These are phyloP conservation scores for Climacteris rufus DNA, from an alignment of 2,113 vertebrate genomes.

Conservation along the genomic window DNA sequence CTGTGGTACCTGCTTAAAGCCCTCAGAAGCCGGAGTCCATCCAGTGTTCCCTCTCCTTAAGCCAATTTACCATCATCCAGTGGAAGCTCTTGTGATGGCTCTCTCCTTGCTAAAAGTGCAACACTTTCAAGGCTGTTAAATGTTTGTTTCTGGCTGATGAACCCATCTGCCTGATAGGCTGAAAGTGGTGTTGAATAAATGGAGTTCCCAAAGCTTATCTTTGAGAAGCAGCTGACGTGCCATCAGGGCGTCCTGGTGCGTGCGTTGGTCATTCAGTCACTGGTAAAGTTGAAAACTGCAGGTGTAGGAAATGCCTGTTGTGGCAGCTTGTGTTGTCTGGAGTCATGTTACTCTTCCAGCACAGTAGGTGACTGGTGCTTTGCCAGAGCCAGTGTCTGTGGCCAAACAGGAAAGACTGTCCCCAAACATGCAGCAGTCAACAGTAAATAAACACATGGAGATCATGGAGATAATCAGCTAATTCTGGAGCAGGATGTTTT, in stretches of 20 bases:
- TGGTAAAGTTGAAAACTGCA: neutral
- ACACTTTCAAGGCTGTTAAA: neutral
- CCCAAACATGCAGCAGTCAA: neutral
- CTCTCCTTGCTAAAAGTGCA: neutral
- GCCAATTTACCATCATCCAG: neutral
- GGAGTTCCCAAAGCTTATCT: neutral
- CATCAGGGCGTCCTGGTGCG: neutral
- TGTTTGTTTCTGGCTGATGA: neutral
- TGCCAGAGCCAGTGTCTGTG: neutral
- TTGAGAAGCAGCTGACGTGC: neutral
- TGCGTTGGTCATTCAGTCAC: neutral
- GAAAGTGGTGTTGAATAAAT: neutral
- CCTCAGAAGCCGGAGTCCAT: neutral
- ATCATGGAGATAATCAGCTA: neutral
- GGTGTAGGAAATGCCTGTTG: neutral
- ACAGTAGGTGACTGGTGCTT: neutral
- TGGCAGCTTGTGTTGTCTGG: neutral
- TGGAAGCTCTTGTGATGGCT: neutral
- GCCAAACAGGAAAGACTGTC: neutral
- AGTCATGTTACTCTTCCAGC: fast-evolving
- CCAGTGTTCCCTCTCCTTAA: neutral
- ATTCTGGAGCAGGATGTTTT: neutral
- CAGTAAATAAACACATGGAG: neutral
- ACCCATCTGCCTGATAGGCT: neutral
- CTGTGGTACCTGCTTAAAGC: neutral